Base-by-base conservation (phyloP, 2,113 vertebrate genomes). In the Pollimyrus isidori region DNA sequence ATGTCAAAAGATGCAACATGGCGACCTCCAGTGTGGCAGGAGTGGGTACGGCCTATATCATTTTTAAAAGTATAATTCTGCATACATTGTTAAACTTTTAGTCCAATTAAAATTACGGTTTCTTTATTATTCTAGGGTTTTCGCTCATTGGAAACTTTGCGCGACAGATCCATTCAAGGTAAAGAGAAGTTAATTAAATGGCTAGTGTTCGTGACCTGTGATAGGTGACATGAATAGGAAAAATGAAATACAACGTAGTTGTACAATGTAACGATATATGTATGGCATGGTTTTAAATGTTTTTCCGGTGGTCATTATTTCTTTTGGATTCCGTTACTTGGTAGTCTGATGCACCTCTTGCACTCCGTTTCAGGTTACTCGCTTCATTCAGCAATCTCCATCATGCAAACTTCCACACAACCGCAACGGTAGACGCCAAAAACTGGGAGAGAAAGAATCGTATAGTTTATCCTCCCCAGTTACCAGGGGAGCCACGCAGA, bases 371-470 rank as follows among this genome's bases (percentile, higher is more conserved):
- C 93, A 97, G 98, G 92, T 92, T 96, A 30, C 90, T 94, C 3
- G 86, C 91, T 3, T 26, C 90, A 2, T 46, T 91, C 1, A 90
- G 73, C 11, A 9, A 91, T 65, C 89, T 94, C 1, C 95, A 94
- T 85, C 92, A 94, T n/a, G 95, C 95, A 0, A 95, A 93, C 84
- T 88, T 98, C 90, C 97, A 98, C 94, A 97, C 95, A 21, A 96
- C 95, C 42, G 1, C 93, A 1, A 69, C 94, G 2, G 91, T 97
- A 48, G 92, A 96, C 15, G 53, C 91, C 0, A 94, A 92, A 65
- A 93, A 46, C 49, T 99, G 98, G 98, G 98, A 99, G 92, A 97
- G 91, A 91, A 97, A 94, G 87, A 99, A 99, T 93, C 90, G 88
- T 46, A 90, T 93, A 7, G 90, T 98, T 50, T 98, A 96, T 89